phyloP scores from a whole-genome alignment of 2,113 vertebrate genomes.

The Nibea coibor region DNA sequence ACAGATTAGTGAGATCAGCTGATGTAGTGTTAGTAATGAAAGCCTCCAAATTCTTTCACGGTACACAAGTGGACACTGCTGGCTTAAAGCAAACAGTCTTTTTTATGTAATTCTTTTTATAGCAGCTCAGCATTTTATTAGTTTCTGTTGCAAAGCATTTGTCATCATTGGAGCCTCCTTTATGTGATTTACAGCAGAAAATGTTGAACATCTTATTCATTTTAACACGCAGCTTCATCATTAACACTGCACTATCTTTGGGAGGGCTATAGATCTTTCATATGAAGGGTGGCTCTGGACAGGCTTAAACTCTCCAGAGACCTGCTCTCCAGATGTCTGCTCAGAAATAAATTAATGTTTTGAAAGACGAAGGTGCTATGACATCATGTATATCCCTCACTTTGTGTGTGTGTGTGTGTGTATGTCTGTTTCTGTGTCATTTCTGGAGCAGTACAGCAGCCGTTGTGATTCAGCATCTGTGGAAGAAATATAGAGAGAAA shows the following conservation, averaged over 20 bases:
- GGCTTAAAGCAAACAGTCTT: constrained; percentile 16
- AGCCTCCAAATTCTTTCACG: constrained; percentile 9
- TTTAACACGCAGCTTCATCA: constrained; percentile 71
- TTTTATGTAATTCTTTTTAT: constrained; percentile 54
- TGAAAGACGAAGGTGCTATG: constrained; percentile 56
- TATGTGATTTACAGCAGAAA: constrained; percentile 59
- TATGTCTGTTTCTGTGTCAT: constrained; percentile 33
- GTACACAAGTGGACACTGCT: constrained; percentile 1
- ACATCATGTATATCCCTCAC: constrained; percentile 56
- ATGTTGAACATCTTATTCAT: constrained; percentile 68
- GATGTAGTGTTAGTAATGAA: constrained; percentile 12
- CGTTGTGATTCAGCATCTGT: constrained; percentile 81
- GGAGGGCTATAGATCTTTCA: constrained; percentile 63
- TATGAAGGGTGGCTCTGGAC: constrained; percentile 60
- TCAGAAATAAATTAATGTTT: constrained; percentile 59
- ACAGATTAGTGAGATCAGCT: not conserved
- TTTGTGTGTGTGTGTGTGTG: constrained; percentile 31
- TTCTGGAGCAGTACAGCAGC: constrained; percentile 77
- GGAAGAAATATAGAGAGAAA: constrained; percentile 73
- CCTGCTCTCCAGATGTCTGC: constrained; percentile 73
- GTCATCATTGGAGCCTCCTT: constrained; percentile 70
- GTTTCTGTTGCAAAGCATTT: constrained; percentile 69
- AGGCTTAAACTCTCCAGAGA: constrained; percentile 54
- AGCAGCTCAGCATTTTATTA: constrained; percentile 64
- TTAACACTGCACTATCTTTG: constrained; percentile 64